Percentiles rank a stretch among this genome's conserved stretches.
phyloP scores from a whole-genome alignment of 2,888 invertebrate genomes.

The Eurois occulta region DNA sequence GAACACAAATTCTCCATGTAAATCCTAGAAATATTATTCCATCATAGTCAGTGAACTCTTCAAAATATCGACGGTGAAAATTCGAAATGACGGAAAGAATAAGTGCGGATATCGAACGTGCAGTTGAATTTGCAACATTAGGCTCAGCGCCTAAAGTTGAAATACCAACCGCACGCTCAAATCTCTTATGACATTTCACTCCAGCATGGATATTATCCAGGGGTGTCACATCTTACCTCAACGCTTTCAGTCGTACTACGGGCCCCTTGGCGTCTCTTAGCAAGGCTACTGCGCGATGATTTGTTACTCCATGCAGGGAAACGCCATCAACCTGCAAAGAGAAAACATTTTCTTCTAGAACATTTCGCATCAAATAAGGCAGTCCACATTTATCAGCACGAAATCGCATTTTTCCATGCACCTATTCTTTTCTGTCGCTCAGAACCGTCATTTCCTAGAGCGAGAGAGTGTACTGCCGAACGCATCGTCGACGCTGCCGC shows the following conservation, averaged over 20 bases:
- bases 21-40: constrained; percentile 4
- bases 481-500: too few species aligned
- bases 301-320: constrained; percentile 95
- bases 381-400: background rate
- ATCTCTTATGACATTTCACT: background rate
- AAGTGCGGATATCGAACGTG: background rate
- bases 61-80: background rate
- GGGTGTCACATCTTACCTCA: constrained; percentile 75
- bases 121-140: background rate
- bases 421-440: background rate
- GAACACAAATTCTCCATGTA: background rate
- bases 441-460: too few species aligned
- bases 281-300: constrained; percentile 97
- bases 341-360: background rate
- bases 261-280: constrained; percentile 94
- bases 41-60: background rate
- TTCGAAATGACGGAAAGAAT: background rate
- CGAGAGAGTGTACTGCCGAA: too few species aligned
- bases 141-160: background rate
- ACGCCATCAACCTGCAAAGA: constrained; percentile 93
- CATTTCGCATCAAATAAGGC: background rate
- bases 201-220: constrained; percentile 11
- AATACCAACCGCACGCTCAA: background rate
- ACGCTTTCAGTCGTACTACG: constrained; percentile 82
- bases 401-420: background rate